Evolutionary conservation across 2,113 vertebrate genomes (phyloP), one percentile per base, ranked within the genome.

Genomic region (Pheucticus melanocephalus): DNA sequence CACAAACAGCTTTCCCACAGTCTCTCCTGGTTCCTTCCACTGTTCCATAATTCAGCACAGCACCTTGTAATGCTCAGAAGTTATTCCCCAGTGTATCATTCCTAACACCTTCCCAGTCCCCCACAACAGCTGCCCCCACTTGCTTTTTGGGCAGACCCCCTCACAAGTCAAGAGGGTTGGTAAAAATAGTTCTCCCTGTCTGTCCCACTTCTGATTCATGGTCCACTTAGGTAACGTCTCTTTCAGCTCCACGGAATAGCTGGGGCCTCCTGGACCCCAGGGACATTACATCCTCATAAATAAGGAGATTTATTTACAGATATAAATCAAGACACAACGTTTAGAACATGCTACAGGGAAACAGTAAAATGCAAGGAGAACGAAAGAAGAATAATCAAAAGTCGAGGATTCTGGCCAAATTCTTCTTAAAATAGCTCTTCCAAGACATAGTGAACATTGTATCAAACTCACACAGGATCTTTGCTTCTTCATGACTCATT

Each of bases 201-300:
- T 96, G 93, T 37, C 94, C 83, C 86, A 81, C 27, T 95, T 96
- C 94, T 97, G 96, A 97, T 97, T 97, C 97, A 97, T 97, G 90
- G 94, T 84, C 94, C 92, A 97, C 96, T 97, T 97, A 97, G 97
- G 97, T 97, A 97, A 97, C 80, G 97, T 97, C 97, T 97, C 97
- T 94, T 96, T 96, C 86, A 64, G 93, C 94, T 95, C 71, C 86
- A 92, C 25, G 92, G 92, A 96, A 96, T 82, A 82, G 89, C 97
- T 95, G 92, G 93, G 96, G 95, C 97, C 95, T 91, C 89, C 73
- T 81, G 92, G 93, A 95, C 95, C 95, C 92, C 80, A 88, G 95
- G 94, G 96, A 97, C 86, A 97, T 97, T 97, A 96, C 95, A 96
- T 95, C 94, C 95, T 95, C 92, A 96, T 96, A 97, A 97, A 97